A percentile compares a stretch with the other conserved stretches of the same genome.
Evolutionary conservation across 2,888 invertebrate species (phyloP).

Genomic region (Eupithecia tripunctaria): DNA sequence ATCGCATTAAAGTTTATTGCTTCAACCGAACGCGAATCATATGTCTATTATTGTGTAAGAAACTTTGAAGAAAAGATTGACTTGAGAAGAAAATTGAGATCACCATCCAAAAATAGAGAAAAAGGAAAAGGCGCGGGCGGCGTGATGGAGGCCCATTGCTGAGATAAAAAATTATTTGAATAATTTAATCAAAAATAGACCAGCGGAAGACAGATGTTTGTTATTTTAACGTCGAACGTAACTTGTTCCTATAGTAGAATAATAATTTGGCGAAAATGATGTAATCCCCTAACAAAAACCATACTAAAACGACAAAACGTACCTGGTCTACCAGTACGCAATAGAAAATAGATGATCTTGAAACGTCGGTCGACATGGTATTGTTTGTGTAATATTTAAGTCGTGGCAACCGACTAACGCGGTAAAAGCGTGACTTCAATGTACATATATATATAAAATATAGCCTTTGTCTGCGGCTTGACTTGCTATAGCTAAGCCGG

Average conservation of each 20-base stretch:
- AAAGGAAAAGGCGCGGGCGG: not conserved
- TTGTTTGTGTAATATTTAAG: constrained; percentile 1
- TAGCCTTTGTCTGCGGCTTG: not conserved
- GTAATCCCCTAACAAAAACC: not conserved
- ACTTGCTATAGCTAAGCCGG: not conserved
- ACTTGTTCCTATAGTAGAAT: not conserved
- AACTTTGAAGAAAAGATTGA: not conserved
- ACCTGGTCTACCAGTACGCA: not conserved
- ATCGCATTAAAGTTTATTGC: not conserved
- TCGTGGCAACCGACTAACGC: not conserved
- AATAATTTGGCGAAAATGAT: not conserved
- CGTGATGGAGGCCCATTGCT: not conserved
- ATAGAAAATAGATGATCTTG: constrained; percentile 31
- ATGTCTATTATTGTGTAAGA: not conserved
- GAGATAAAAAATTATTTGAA: not conserved
- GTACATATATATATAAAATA: constrained; percentile 24
- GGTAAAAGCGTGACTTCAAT: constrained; percentile 36
- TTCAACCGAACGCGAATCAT: not conserved
- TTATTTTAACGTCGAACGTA: not conserved
- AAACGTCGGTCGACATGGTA: constrained; percentile 21
- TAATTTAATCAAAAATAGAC: not conserved
- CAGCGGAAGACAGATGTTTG: not conserved
- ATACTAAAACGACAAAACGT: not conserved
- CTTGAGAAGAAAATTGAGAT: not conserved
- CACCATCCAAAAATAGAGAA: not conserved